Evolutionary conservation across 2,888 invertebrate genomes (phyloP).

Genomic region (Tachina lurida): DNA sequence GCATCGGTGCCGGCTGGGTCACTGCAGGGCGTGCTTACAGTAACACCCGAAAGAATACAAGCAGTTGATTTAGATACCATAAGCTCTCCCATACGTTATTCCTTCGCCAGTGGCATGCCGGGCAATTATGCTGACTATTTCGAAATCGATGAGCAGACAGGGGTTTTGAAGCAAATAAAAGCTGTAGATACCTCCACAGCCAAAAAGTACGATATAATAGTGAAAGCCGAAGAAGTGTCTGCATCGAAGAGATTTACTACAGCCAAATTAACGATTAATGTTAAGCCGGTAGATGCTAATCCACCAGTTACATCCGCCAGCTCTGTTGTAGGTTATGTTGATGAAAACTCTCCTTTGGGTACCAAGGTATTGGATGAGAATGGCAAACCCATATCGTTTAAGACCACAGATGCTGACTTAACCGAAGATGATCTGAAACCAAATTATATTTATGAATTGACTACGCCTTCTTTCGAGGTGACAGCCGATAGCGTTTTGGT

Average conservation of each 20-base stretch:
- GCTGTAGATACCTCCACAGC: slow-evolving; percentile 91
- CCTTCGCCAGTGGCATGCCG: slow-evolving; percentile 91
- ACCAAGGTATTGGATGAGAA: slow-evolving; percentile 88
- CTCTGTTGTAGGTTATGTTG: slow-evolving; percentile 89
- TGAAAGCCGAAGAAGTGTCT: slow-evolving; percentile 93
- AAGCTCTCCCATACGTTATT: slow-evolving; percentile 91
- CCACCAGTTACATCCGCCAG: slow-evolving; percentile 90
- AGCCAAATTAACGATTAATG: slow-evolving; percentile 91
- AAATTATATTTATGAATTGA: slow-evolving; percentile 91
- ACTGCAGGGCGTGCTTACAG: slow-evolving; percentile 91
- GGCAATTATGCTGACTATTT: slow-evolving; percentile 91
- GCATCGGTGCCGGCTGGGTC: slow-evolving; percentile 91
- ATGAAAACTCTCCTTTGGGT: slow-evolving; percentile 93
- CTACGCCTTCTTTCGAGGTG: slow-evolving; percentile 92
- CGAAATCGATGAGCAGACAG: slow-evolving; percentile 91
- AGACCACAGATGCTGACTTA: slow-evolving; percentile 93
- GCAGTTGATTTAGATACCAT: slow-evolving; percentile 95
- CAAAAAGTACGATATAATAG: slow-evolving; percentile 91
- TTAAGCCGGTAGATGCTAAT: slow-evolving; percentile 93
- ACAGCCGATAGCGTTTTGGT: slow-evolving; percentile 88
- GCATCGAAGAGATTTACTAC: slow-evolving; percentile 91
- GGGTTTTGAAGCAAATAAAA: slow-evolving; percentile 90
- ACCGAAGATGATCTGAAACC: slow-evolving; percentile 92
- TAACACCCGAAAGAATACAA: slow-evolving; percentile 94
- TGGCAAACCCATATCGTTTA: slow-evolving; percentile 88